Base-by-base conservation (phyloP, 2,113 vertebrate species). In the Ahaetulla prasina region DNA sequence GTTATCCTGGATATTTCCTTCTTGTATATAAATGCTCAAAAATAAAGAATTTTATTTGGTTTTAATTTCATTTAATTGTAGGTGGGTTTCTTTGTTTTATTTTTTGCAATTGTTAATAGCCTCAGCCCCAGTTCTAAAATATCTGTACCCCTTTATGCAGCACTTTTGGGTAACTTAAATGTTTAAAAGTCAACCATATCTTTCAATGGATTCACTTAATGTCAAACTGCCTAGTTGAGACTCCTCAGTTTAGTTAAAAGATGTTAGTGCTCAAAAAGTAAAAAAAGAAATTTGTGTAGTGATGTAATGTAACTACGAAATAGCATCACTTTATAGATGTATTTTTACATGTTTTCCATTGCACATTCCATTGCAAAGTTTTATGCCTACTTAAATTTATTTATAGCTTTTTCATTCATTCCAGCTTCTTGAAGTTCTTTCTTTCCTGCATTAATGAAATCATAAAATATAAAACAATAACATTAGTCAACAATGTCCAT, bases 391-490 rank as follows among this genome's bases (percentile, higher is more conserved):
- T 74, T 74, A 16, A 35, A 74, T 35, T 74, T n/a, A n/a, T n/a
- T n/a, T n/a, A n/a, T n/a, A n/a, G n/a, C n/a, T n/a, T n/a, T 74
- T 35, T 74, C n/a, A 74, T 74, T 74, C 68, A 74, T 74, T 74
- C 68, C n/a, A 93, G 52, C 80, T 94, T 95, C 90, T 94, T 93
- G 92, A 94, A 92, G 80, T 84, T 43, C 95, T 96, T 87, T 94
- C 93, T 53, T 94, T 93, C 84, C 2, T 93, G 93, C 94, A 92
- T 96, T 94, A 96, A 86, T 94, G 93, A 96, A 95, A 94, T 95
- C 92, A 57, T 45, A 90, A 43, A 68, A 87, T 87, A 74, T 35
- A 74, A 74, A 89, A 94, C 95, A 95, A 94, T 52, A 91, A 60
- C 50, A 89, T 95, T 16, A 91, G 45, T 93, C 45, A 63, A 20